Conservation (phyloP, 2,113 vertebrate genomes). For the Casuarius casuarius region DNA sequence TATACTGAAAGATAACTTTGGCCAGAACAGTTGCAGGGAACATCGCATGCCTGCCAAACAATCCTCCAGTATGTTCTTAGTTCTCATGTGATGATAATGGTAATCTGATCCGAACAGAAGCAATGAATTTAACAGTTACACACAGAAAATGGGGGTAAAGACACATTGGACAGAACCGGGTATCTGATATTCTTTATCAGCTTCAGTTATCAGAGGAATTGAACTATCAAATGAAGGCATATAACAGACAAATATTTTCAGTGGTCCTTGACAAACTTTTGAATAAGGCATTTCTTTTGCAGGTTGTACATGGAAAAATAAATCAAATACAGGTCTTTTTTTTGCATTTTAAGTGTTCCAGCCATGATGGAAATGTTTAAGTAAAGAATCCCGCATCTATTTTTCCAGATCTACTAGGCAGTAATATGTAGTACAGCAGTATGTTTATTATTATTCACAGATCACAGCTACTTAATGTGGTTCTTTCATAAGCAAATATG, state of each 20-base stretch:
- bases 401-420: neutral
- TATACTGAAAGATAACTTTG: neutral
- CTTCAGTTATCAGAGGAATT: neutral
- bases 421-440: neutral
- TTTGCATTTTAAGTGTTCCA: neutral
- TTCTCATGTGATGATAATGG: neutral
- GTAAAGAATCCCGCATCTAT: neutral
- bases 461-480: neutral
- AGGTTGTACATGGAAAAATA: neutral
- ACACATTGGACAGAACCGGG: neutral
- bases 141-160: neutral
- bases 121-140: neutral
- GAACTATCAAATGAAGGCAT: neutral
- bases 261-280: neutral
- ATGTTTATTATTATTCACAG: neutral
- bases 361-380: neutral
- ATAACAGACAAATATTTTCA: neutral
- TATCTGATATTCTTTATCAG: neutral
- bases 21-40: neutral
- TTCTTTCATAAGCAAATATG: neutral
- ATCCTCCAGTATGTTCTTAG: neutral
- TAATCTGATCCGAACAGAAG: neutral
- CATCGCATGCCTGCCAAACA: neutral
- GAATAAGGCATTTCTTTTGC: neutral
- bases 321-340: rapidly evolving